These are phyloP conservation scores for Sesamia nonagrioides DNA, from an alignment of 1,140 invertebrate species.

Conservation along the genomic window DNA sequence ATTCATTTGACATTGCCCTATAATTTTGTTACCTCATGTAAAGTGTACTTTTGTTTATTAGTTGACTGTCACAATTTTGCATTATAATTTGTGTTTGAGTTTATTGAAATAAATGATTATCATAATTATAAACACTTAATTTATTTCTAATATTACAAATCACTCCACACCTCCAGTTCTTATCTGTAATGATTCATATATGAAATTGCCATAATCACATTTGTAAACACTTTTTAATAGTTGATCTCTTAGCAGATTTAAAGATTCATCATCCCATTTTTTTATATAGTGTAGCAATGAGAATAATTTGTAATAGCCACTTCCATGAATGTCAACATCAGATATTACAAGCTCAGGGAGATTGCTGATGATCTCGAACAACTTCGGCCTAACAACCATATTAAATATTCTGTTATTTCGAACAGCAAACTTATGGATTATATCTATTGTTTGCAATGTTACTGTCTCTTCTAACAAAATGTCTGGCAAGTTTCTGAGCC, in stretches of 20 bases:
- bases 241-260: slow-evolving; percentile 82
- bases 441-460: slow-evolving; percentile 78
- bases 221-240: slow-evolving; percentile 75
- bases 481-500: slow-evolving; percentile 83
- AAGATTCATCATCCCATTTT: slow-evolving; percentile 78
- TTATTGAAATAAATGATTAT: slow-evolving; percentile 61
- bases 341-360: slow-evolving; percentile 79
- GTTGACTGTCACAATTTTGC: slow-evolving; percentile 51
- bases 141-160: slow-evolving; percentile 37
- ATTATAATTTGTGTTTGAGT: slow-evolving; percentile 58
- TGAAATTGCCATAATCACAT: slow-evolving; percentile 74
- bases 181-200: slow-evolving; percentile 76
- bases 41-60: slow-evolving; percentile 43
- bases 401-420: slow-evolving; percentile 81
- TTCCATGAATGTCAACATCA: slow-evolving; percentile 62
- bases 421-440: slow-evolving; percentile 82
- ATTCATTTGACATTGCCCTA: slow-evolving; percentile 37
- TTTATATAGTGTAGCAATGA: slow-evolving; percentile 83
- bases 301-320: slow-evolving; percentile 77
- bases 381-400: slow-evolving; percentile 73
- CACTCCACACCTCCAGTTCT: slow-evolving; percentile 62
- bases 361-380: slow-evolving; percentile 79
- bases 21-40: slow-evolving; percentile 49
- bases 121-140: slow-evolving; percentile 32
- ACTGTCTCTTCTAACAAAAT: slow-evolving; percentile 80